Conservation (phyloP, 1,140 invertebrate genomes). For the Lucilia cuprina region DNA sequence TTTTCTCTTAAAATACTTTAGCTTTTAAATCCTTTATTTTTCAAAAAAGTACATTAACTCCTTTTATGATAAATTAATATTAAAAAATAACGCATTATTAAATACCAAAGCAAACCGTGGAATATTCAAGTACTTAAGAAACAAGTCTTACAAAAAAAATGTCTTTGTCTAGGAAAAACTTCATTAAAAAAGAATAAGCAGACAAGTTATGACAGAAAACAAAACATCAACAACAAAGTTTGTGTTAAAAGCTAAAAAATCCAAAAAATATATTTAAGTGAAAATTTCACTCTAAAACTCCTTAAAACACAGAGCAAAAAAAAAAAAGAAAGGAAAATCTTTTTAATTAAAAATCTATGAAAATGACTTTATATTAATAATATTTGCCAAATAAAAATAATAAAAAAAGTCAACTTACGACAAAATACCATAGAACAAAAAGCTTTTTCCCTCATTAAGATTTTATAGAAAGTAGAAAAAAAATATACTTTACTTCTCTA, state of each 20-base stretch:
- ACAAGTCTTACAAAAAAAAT: neutral
- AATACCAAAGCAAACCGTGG: neutral
- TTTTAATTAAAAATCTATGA: conserved; percentile 37
- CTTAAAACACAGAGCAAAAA: neutral
- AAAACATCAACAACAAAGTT: neutral
- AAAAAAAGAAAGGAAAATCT: neutral
- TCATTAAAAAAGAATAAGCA: neutral
- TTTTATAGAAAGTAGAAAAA: neutral
- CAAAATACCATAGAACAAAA: neutral
- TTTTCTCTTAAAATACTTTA: too few species aligned
- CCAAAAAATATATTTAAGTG: neutral
- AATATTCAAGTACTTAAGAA: neutral
- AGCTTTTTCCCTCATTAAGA: neutral
- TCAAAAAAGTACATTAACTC: too few species aligned
- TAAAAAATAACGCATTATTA: neutral
- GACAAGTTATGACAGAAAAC: neutral
- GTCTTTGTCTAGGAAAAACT: neutral
- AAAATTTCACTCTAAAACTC: neutral
- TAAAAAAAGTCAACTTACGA: neutral
- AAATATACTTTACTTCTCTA: neutral
- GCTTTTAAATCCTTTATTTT: too few species aligned
- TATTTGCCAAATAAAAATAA: conserved; percentile 1
- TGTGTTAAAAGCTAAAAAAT: neutral
- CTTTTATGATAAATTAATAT: too few species aligned
- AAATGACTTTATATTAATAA: conserved; percentile 32